These are phyloP conservation scores for Fregata magnificens DNA, from an alignment of 2,113 vertebrate species.

Conservation along the genomic window DNA sequence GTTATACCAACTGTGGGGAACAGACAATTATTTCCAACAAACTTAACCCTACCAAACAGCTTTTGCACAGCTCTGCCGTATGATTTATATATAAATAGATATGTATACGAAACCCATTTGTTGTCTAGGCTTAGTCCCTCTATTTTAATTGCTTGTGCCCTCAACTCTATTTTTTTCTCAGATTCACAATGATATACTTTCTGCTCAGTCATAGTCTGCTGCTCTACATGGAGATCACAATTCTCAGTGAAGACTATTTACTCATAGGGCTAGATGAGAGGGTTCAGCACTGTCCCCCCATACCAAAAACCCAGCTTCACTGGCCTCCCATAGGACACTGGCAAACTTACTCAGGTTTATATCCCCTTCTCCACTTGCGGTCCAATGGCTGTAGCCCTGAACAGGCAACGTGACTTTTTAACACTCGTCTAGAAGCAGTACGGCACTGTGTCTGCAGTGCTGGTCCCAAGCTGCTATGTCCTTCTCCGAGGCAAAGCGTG, in stretches of 20 bases:
- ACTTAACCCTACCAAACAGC: background rate
- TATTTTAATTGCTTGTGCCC: background rate
- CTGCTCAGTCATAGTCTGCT: background rate
- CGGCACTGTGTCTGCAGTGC: accelerated
- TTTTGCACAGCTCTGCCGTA: background rate
- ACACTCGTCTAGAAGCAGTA: background rate
- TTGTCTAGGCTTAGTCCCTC: background rate
- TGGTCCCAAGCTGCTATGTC: background rate
- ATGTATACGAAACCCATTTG: background rate
- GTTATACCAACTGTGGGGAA: background rate
- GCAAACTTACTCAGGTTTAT: background rate
- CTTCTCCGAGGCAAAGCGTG: accelerated
- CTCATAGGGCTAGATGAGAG: background rate
- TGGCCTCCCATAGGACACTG: background rate
- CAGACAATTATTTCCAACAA: background rate
- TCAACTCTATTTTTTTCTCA: background rate
- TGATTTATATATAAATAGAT: background rate
- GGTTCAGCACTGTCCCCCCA: background rate
- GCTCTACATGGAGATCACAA: accelerated
- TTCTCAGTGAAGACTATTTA: background rate
- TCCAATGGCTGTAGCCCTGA: background rate
- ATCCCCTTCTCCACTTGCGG: background rate
- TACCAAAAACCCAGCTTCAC: background rate
- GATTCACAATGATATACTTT: background rate
- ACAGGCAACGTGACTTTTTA: background rate